Base-by-base conservation (phyloP, 2,113 vertebrate species). In the Corythoichthys haematopterus region DNA sequence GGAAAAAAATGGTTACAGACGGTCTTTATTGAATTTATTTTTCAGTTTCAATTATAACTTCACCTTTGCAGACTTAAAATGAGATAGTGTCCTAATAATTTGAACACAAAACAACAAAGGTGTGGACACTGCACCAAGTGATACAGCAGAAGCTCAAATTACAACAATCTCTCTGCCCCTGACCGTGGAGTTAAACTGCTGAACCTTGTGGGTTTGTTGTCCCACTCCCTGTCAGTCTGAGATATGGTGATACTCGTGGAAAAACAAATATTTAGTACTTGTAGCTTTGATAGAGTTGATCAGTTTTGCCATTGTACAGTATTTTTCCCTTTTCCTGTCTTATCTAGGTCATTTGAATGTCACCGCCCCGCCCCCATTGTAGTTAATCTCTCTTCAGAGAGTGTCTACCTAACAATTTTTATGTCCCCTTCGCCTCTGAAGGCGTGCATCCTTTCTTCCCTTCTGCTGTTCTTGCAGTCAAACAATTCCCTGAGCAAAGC, bases 141-240 rank as follows among this genome's bases (percentile, higher is more conserved):
- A 40, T 43, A 20, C 35, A 58, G 14, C 36, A 15, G 56, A 37
- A 58, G 14, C 14, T 58, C 12, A 58, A 37, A 37, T 8, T 14
- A 15, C 33, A 12, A 14, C 33, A 57, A 36, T 7, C 6, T 38
- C 36, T 28, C 33, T 36, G 46, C 57, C 72, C 62, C 48, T 66
- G 28, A 59, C 13, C 11, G 6, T 9, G 8, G 58, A 67, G 76
- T 63, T 84, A 67, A 87, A 84, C 56, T 70, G 79, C 75, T 80
- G 75, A 82, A 56, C 79, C 46, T 66, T 1, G 61, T 69, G 66
- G 74, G 35, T 70, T 74, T 82, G 74, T 51, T 80, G 70, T 70
- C 28, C 58, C 0, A 66, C 64, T 67, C 14, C 70, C 72, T 37
- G 61, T 55, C 76, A 55, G 76, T 15, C 69, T 10, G 2, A 78